Evolutionary conservation across 2,797 vertebrate genomes (phyloP).

Genomic region (Erpetoichthys calabaricus): DNA sequence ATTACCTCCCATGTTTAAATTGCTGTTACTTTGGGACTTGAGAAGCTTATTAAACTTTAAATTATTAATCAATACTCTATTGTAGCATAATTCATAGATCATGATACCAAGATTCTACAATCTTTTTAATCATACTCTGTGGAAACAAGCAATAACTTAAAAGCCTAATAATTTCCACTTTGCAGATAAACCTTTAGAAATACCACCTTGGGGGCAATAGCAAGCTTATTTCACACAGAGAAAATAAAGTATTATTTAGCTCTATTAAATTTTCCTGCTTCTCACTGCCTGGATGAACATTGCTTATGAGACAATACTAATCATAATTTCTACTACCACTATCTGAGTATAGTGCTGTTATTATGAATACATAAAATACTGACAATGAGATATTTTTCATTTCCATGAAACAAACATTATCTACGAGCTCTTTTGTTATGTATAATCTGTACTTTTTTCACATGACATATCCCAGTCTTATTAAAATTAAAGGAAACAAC

Average conservation of each 20-base stretch:
- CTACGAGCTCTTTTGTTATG: no score
- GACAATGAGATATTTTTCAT: conserved; percentile 13
- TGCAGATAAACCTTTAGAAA: conserved; percentile 35
- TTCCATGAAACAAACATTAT: conserved; percentile 17
- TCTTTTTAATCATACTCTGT: conserved; percentile 47
- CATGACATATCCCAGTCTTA: no score
- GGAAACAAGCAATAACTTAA: conserved; percentile 46
- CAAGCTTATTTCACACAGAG: conserved; percentile 28
- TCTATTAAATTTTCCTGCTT: conserved; percentile 33
- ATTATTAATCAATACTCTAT: conserved; percentile 58
- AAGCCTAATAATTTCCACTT: conserved; percentile 41
- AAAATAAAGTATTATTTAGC: conserved; percentile 35
- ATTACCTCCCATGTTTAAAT: conserved; percentile 36
- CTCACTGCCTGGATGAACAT: conserved; percentile 25
- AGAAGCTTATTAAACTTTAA: conserved; percentile 72
- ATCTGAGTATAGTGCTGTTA: conserved; percentile 18
- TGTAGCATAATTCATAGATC: conserved; percentile 51
- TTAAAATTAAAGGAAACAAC: no score
- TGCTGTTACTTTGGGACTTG: conserved; percentile 42
- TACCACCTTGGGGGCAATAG: conserved; percentile 27
- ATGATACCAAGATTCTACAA: conserved; percentile 46
- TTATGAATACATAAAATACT: conserved; percentile 14
- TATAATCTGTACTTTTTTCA: no score
- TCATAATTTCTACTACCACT: conserved; percentile 23
- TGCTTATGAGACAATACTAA: conserved; percentile 21